Evolutionary conservation across 1,140 invertebrate genomes (phyloP).

Genomic region (Chelonus insularis): DNA sequence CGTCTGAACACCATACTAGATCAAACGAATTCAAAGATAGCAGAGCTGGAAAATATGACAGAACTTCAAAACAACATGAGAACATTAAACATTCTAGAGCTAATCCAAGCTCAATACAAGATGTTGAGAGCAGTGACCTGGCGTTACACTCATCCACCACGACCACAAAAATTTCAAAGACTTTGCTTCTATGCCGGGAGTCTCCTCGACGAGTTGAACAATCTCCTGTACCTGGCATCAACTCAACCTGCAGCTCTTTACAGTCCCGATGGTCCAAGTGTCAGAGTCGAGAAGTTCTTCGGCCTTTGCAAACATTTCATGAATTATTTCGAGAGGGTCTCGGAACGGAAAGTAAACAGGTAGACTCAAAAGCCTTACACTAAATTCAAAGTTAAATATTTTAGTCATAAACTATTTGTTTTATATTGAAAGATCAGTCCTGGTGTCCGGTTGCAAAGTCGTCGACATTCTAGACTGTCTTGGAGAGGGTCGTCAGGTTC

Average conservation of each 20-base stretch:
- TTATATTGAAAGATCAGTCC: slow-evolving; percentile 36
- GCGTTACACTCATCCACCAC: slow-evolving; percentile 52
- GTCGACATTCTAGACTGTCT: slow-evolving; percentile 55
- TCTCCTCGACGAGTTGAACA: slow-evolving; percentile 48
- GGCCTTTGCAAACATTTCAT: slow-evolving; percentile 50
- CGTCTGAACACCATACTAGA: slow-evolving; percentile 36
- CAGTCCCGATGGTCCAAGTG: slow-evolving; percentile 18
- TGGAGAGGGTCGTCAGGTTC: slow-evolving; percentile 44
- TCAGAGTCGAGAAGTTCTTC: slow-evolving; percentile 6
- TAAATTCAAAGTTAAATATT: no score
- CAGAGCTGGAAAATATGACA: slow-evolving; percentile 18
- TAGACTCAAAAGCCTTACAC: slow-evolving; percentile 19
- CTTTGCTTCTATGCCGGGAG: slow-evolving; percentile 52
- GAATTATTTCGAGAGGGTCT: slow-evolving; percentile 56
- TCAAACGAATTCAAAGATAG: slow-evolving; percentile 25
- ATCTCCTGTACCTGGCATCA: slow-evolving; percentile 34
- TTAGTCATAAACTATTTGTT: not conserved
- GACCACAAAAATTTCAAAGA: slow-evolving; percentile 34
- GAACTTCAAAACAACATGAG: slow-evolving; percentile 35
- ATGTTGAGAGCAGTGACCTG: slow-evolving; percentile 52
- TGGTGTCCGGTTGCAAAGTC: slow-evolving; percentile 52
- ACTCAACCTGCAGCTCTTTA: slow-evolving; percentile 19
- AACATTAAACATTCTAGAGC: slow-evolving; percentile 40
- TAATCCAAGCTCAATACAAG: slow-evolving; percentile 46
- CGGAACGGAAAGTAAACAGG: slow-evolving; percentile 53